Conservation (phyloP, 2,113 vertebrate genomes). For the Onychostruthus taczanowskii region DNA sequence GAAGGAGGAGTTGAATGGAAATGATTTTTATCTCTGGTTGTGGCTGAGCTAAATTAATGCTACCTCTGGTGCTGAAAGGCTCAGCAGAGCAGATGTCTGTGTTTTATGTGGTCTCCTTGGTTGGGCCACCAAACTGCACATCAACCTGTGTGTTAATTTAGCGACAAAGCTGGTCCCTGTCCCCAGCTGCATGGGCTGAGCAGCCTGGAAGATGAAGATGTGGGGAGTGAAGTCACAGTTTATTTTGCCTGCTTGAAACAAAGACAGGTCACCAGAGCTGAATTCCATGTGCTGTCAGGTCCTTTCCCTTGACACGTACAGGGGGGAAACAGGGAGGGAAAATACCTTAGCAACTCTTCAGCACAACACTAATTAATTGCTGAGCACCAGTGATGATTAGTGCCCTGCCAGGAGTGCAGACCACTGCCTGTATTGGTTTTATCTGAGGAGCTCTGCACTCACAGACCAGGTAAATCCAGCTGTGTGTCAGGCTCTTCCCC, state of each 20-base stretch:
- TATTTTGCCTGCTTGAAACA: background rate
- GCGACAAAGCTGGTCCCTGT: background rate
- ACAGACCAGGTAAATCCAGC: background rate
- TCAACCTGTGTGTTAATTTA: background rate
- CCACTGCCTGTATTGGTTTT: background rate
- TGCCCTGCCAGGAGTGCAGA: background rate
- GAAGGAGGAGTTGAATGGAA: conserved; percentile 51
- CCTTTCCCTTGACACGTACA: background rate
- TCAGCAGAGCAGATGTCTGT: conserved; percentile 42
- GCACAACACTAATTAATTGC: background rate
- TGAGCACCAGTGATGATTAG: background rate
- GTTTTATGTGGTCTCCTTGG: background rate
- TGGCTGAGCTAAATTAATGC: conserved; percentile 40
- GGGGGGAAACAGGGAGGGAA: background rate
- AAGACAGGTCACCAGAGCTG: background rate
- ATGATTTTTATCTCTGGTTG: conserved; percentile 44
- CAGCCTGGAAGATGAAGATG: background rate
- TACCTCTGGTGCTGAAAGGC: conserved; percentile 14
- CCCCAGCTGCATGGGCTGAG: background rate
- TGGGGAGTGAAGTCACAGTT: background rate
- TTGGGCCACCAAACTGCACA: background rate
- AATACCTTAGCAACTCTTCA: background rate
- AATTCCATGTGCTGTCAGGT: background rate
- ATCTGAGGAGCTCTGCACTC: background rate
- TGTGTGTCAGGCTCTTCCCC: background rate